Evolutionary conservation across 30 jellyfish, hydroid and myxozoan species (phyloP).

Genomic region (Thelohanellus kitauei): DNA sequence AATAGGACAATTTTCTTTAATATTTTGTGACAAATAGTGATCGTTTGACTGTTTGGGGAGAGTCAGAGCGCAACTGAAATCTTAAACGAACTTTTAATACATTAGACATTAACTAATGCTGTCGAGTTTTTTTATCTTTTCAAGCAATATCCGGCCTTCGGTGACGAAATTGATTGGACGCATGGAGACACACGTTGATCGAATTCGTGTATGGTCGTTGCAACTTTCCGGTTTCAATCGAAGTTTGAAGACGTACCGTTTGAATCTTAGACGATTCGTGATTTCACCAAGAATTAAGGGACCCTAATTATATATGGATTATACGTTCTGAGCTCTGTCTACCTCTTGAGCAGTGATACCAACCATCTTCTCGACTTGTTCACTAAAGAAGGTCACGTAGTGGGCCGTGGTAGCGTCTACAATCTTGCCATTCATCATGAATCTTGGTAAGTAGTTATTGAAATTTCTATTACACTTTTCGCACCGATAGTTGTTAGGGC

Average conservation of each 20-base stretch:
- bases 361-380: slow-evolving; percentile 40
- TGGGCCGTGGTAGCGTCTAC: slow-evolving; percentile 56
- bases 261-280: slow-evolving; percentile 26
- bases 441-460: slow-evolving; percentile 43
- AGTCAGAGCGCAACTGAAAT: no score
- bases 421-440: slow-evolving; percentile 40
- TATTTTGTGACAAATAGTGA: no score
- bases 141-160: slow-evolving; percentile 35
- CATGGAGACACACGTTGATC: slow-evolving; percentile 37
- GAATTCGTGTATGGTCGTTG: slow-evolving; percentile 56
- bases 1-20: no score
- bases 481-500: slow-evolving; percentile 43
- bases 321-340: slow-evolving; percentile 19
- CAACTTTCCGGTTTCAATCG: slow-evolving; percentile 85
- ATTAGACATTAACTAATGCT: no score
- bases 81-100: no score
- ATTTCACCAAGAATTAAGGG: slow-evolving; percentile 20
- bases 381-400: slow-evolving; percentile 69
- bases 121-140: slow-evolving; percentile 24
- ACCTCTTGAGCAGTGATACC: slow-evolving; percentile 38
- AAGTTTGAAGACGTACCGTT: slow-evolving; percentile 18
- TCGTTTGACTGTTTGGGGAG: no score
- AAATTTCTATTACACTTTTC: slow-evolving; percentile 61
- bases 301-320: slow-evolving; percentile 8
- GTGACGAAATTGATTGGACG: slow-evolving; percentile 24